These are phyloP conservation scores for Luffia ferchaultella DNA, from an alignment of 2,888 invertebrate species.

Conservation along the genomic window DNA sequence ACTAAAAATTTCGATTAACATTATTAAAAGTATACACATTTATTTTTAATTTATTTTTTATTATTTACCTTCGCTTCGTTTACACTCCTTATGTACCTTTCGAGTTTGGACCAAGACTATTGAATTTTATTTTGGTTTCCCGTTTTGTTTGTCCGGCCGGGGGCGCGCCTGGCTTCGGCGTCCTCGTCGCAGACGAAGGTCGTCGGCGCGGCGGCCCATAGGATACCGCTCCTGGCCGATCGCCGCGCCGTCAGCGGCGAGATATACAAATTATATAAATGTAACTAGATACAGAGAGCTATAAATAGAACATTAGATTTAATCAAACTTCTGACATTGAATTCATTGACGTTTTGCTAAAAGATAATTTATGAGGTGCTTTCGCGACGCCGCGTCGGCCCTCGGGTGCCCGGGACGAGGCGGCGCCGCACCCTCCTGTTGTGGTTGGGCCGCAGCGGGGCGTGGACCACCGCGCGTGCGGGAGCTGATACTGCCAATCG, in stretches of 20 bases:
- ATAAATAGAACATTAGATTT: neutral
- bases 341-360: neutral
- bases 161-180: too few species aligned
- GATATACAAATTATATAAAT: neutral
- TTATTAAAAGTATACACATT: slow-evolving; percentile 4
- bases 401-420: neutral
- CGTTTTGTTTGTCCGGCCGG: too few species aligned
- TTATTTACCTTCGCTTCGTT: slow-evolving; percentile 3
- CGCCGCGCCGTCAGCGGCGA: neutral
- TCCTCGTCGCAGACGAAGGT: too few species aligned
- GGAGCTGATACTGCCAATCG: neutral
- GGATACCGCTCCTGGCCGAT: too few species aligned
- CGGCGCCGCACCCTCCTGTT: neutral
- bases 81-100: neutral
- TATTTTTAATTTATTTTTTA: slow-evolving; percentile 7
- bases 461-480: neutral
- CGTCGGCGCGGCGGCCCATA: too few species aligned
- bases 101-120: neutral
- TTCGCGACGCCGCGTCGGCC: neutral
- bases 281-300: neutral
- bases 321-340: neutral
- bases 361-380: neutral
- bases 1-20: slow-evolving; percentile 10
- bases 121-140: neutral
- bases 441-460: neutral